Conservation (phyloP, 2,888 invertebrate species). For the Cenopis cana region DNA sequence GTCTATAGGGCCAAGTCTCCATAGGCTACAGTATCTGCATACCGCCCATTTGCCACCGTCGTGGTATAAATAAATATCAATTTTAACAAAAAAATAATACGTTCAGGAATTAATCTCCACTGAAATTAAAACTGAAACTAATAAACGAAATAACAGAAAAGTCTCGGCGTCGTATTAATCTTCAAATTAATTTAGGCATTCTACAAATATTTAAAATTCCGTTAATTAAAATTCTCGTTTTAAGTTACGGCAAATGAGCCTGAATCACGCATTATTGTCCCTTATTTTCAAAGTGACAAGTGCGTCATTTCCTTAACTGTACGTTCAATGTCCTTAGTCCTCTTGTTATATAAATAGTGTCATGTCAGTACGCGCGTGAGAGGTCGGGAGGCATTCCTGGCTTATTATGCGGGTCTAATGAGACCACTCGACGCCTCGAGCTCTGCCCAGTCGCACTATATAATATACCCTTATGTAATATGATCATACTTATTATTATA, state of each 20-base stretch:
- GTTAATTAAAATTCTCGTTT: background rate
- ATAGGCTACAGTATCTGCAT: too few relatives aligned
- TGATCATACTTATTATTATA: background rate
- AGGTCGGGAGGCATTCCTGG: constrained; percentile 7
- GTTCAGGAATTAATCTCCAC: background rate
- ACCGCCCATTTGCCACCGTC: too few relatives aligned
- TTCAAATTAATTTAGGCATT: background rate
- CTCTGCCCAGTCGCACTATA: constrained; percentile 1
- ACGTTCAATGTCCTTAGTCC: background rate
- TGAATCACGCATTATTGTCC: too few relatives aligned
- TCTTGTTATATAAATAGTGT: constrained; percentile 17
- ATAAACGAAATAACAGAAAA: constrained; percentile 8
- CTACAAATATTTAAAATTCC: background rate
- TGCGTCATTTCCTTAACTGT: too few relatives aligned
- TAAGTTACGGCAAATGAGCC: background rate
- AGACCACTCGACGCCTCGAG: constrained; percentile 25
- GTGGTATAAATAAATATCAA: too few relatives aligned
- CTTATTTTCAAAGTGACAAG: too few relatives aligned
- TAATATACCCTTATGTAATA: background rate
- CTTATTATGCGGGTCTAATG: constrained; percentile 27
- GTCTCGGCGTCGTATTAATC: constrained; percentile 2
- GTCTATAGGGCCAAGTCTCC: too few relatives aligned
- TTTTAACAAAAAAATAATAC: too few relatives aligned
- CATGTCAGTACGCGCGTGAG: background rate
- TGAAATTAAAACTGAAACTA: constrained; percentile 10